Conservation (phyloP, 1,140 invertebrate genomes). For the Zelostemma sp. region DNA sequence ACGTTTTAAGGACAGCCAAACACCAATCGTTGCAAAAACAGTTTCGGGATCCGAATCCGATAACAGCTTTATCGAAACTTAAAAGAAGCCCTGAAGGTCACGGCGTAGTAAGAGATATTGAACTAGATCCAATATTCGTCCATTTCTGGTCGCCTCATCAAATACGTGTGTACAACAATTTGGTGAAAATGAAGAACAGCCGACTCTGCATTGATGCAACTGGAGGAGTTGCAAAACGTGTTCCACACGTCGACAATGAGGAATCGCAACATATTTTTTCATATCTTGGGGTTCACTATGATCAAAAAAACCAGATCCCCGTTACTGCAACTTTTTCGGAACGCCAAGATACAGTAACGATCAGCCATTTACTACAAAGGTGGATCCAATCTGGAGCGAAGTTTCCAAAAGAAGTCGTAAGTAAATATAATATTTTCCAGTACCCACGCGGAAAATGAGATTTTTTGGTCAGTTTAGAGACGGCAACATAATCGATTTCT, state of each 20-base stretch:
- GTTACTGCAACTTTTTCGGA: neutral
- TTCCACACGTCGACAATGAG: neutral
- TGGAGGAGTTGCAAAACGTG: neutral
- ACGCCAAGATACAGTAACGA: neutral
- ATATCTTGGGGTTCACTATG: conserved; percentile 7
- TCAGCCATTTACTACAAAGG: neutral
- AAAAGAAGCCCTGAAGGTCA: conserved; percentile 5
- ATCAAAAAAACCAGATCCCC: neutral
- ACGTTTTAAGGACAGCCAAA: conserved; percentile 12
- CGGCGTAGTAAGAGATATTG: conserved; percentile 1
- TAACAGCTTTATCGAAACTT: conserved; percentile 10
- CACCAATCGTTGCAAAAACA: conserved; percentile 2
- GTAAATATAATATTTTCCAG: too few species aligned
- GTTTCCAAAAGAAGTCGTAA: conserved; percentile 4
- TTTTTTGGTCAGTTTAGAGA: too few species aligned
- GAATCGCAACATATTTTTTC: conserved; percentile 15
- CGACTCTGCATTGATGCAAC: conserved; percentile 8
- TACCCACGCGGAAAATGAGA: too few species aligned
- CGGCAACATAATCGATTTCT: too few species aligned
- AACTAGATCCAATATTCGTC: conserved; percentile 13
- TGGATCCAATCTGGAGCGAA: neutral
- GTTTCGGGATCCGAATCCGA: conserved; percentile 9
- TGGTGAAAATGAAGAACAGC: neutral
- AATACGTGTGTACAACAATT: conserved; percentile 12
- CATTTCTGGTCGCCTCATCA: conserved; percentile 18